Evolutionary conservation across 2,113 vertebrate species (phyloP), one percentile per base, ranked within the genome.

Genomic region (Benitochromis conjunctus): DNA sequence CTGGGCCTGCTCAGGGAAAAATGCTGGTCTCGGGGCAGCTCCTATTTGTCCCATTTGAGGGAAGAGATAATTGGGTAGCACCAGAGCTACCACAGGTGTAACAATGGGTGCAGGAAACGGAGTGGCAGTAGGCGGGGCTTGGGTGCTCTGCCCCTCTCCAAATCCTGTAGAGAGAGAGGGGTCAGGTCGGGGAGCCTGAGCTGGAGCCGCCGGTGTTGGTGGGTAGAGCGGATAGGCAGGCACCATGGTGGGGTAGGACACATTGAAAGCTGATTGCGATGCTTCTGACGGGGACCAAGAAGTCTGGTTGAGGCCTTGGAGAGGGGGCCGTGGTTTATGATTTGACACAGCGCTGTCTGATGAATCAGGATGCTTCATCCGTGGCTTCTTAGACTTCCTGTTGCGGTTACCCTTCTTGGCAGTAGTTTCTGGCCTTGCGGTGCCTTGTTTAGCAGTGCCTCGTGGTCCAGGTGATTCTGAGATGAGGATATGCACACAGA

Each of bases 231-330:
- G 94, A 86, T 97, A 98, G 0, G 97, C 92, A 46, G 98, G 96
- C 94, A 97, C 92, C 19, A 97, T 91, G 2, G 96, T 18, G 2
- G 98, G 96, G 91, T 97, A 98, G 29, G 98, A 96, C 60, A 96
- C 46, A 0, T 95, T 95, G 0, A 98, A 96, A 79, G 97, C 97
- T 0, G 97, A 97, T 90, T 97, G 97, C 1, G 97, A 98, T 0
- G 96, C 94, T 81, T 98, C 97, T 0, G 97, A 98, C 0, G 97
- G 97, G 0, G 98, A 98, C 98, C 98, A 99, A 2, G 97, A 97
- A 0, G 97, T 97, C 66, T 97, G 88, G 29, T 97, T 98, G 66
- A 98, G 96, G 64, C 97, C 96, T 54, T 96, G 87, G 0, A 98
- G 96, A 0, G 97, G 96, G n/a, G 96, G 96, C 0, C 96, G 96